phyloP scores from a whole-genome alignment of 2,888 invertebrate species.

The Melikaiella ostensackeni region DNA sequence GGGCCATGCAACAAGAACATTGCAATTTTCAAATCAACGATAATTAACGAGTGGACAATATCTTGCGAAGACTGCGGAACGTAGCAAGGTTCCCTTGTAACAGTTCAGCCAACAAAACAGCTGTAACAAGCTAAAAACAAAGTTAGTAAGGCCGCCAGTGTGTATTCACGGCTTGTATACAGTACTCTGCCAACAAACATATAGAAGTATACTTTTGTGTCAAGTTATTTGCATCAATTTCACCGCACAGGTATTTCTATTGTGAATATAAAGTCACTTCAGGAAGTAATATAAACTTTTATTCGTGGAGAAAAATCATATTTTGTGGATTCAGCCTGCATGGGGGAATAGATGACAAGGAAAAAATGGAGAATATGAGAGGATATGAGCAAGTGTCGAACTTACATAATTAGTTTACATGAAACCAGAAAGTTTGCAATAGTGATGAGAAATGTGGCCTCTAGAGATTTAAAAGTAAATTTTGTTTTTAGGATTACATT shows the following conservation, averaged over 20 bases:
- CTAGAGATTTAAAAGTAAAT: not conserved
- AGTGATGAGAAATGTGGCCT: not conserved
- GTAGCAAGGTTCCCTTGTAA: slow-evolving; percentile 78
- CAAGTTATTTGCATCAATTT: slow-evolving; percentile 10
- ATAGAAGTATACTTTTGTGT: slow-evolving; percentile 9
- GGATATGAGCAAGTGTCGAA: not conserved
- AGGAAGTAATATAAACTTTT: slow-evolving; percentile 11
- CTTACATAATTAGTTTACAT: slow-evolving; percentile 1
- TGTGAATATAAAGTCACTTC: not conserved
- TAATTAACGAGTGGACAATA: slow-evolving; percentile 66
- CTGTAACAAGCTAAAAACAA: slow-evolving; percentile 76
- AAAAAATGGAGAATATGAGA: not conserved
- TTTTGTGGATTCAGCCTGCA: slow-evolving; percentile 7
- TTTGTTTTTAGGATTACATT: not conserved
- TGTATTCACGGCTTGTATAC: slow-evolving; percentile 45
- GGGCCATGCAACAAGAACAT: slow-evolving; percentile 77
- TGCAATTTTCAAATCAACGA: slow-evolving; percentile 72
- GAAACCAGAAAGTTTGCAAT: not conserved
- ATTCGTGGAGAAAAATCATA: not conserved
- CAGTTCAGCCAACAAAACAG: slow-evolving; percentile 78
- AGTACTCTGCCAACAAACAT: slow-evolving; percentile 32
- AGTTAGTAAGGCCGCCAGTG: slow-evolving; percentile 73
- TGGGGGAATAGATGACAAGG: not conserved
- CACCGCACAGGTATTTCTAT: slow-evolving; percentile 28
- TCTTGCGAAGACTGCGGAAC: slow-evolving; percentile 77